These are phyloP conservation scores for Oscheius sp. DNA, from an alignment of 2,888 invertebrate genomes.

Conservation along the genomic window DNA sequence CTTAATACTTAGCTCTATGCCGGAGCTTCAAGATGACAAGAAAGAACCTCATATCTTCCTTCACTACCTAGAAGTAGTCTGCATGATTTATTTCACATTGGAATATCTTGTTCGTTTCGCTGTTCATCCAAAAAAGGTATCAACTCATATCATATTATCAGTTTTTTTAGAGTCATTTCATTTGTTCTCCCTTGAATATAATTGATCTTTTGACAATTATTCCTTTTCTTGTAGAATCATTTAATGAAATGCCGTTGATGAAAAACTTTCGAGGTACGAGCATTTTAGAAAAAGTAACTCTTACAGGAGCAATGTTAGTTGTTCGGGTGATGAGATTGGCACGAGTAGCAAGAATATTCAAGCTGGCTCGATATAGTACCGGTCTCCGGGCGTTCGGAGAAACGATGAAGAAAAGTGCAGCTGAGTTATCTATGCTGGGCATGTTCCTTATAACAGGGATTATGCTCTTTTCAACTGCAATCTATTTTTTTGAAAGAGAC, in stretches of 20 bases:
- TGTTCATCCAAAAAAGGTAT: slow-evolving; percentile 59
- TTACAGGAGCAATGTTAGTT: slow-evolving; percentile 65
- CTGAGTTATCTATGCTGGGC: slow-evolving; percentile 67
- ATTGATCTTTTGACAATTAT: slow-evolving; percentile 66
- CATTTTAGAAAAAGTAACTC: not conserved
- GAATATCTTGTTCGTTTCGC: slow-evolving; percentile 63
- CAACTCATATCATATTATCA: not conserved
- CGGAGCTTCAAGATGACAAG: slow-evolving; percentile 63
- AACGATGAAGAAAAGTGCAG: slow-evolving; percentile 67
- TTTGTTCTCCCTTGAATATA: slow-evolving; percentile 64
- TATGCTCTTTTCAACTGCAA: slow-evolving; percentile 68
- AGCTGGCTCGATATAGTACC: slow-evolving; percentile 62
- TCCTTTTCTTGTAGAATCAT: slow-evolving; percentile 59
- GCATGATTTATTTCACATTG: slow-evolving; percentile 67
- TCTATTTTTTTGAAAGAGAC: slow-evolving; percentile 68
- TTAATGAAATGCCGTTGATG: slow-evolving; percentile 56
- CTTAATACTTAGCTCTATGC: slow-evolving; percentile 66
- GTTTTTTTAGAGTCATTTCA: slow-evolving; percentile 46
- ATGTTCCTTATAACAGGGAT: slow-evolving; percentile 68
- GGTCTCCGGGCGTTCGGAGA: slow-evolving; percentile 67
- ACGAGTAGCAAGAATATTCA: slow-evolving; percentile 66
- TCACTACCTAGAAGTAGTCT: slow-evolving; percentile 48
- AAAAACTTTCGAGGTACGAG: slow-evolving; percentile 54
- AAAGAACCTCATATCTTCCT: slow-evolving; percentile 52
- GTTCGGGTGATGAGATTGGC: slow-evolving; percentile 65